Evolutionary conservation across 2,797 vertebrate species (phyloP), one percentile per base, ranked within the genome.

Genomic region (Holocentrus rufus): DNA sequence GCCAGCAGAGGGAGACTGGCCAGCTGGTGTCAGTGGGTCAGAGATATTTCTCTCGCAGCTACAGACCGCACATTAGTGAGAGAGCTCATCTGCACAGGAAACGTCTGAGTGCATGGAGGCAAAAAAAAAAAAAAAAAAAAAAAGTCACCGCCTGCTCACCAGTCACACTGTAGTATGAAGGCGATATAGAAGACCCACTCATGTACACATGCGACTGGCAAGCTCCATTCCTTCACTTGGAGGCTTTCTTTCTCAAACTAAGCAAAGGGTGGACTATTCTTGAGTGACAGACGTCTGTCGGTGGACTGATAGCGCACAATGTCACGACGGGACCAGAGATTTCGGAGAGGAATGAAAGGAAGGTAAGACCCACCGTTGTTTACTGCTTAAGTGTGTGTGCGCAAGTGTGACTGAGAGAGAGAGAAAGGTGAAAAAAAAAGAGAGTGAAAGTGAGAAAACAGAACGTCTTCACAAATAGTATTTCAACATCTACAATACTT

Each of bases 321-420:
- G 94, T 94, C 94, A 80, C 87, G 92, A 44, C 87, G 92, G 76
- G 94, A 95, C 82, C 92, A 94, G 88, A 90, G 92, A 62, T 94
- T 92, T 89, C 85, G 90, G 50, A 91, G 89, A 75, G 92, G 91
- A 79, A 87, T 85, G 46, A 94, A 93, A 27, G 92, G 90, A 89
- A 89, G 92, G 94, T 95, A 92, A 89, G 92, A 58, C 36, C 13
- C 1, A 6, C 34, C 39, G 42, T 50, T 9, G 31, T 69, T 47
- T 15, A 39, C 17, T 36, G 2, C 11, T 53, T 2, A 61, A 10
- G 61, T 39, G 56, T 36, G 3, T 71, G 4, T 58, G 64, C 50
- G 36, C 1, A 22, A 23, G 58, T 18, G 14, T 30, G 4, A 49
- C 44, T 39, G 55, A 67, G 17, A 65, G 69, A 72, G 63, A 10